These are phyloP conservation scores for Lacanobia wlatinum DNA, from an alignment of 2,888 invertebrate species.

Conservation along the genomic window DNA sequence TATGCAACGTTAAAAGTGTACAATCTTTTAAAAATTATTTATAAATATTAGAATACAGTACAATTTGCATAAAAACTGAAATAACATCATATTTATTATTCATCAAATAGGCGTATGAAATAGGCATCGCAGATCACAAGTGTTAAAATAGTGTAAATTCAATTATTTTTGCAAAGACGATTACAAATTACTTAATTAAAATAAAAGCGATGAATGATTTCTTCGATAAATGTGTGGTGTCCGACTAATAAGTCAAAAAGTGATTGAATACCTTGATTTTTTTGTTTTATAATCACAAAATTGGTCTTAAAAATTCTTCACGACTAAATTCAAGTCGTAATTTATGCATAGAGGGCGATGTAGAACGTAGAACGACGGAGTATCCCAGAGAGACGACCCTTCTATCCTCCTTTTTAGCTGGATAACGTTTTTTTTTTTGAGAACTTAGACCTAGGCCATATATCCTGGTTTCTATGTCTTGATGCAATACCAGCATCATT, in stretches of 20 bases:
- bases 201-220: conserved; percentile 44
- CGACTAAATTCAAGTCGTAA: neutral
- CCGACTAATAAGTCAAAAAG: conserved; percentile 39
- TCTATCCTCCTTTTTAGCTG: neutral
- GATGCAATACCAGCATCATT: neutral
- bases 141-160: conserved; percentile 40
- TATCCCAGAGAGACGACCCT: neutral
- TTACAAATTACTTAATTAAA: conserved; percentile 24
- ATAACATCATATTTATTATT: conserved; percentile 22
- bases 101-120: conserved; percentile 47
- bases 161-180: conserved; percentile 38
- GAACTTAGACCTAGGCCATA: too few species aligned
- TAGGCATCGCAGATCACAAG: conserved; percentile 55
- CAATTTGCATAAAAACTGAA: conserved; percentile 49
- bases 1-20: conserved; percentile 61
- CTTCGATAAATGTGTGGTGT: conserved; percentile 25
- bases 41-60: conserved; percentile 57
- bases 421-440: neutral
- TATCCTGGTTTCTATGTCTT: too few species aligned
- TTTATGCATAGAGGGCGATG: conserved; percentile 13
- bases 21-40: conserved; percentile 56
- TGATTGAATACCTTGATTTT: conserved; percentile 30
- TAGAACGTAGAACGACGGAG: neutral
- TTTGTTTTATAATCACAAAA: conserved; percentile 38
- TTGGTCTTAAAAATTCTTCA: conserved; percentile 41